Percentiles rank a stretch among this genome's conserved stretches.
Conservation (phyloP, 2,888 invertebrate species). For the Epistrophe eligans region DNA sequence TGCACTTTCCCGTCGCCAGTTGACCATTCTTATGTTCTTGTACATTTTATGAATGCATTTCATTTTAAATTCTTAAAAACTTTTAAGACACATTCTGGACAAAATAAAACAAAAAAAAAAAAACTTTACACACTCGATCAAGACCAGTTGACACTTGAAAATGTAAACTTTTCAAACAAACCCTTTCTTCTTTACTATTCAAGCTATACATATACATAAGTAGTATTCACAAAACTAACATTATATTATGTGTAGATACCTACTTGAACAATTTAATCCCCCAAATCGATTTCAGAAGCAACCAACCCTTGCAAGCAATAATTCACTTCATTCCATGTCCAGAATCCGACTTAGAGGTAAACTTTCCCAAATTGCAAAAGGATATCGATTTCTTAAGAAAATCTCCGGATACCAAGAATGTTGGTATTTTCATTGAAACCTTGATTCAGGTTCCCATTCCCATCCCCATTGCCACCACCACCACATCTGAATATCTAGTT, state of each 20-base stretch:
- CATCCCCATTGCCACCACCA: background rate
- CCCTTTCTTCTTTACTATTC: background rate
- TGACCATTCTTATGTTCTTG: background rate
- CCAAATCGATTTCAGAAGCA: slow-evolving; percentile 37
- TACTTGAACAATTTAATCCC: slow-evolving; percentile 24
- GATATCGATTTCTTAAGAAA: slow-evolving; percentile 78
- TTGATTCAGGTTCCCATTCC: slow-evolving; percentile 5
- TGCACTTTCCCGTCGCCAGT: slow-evolving; percentile 35
- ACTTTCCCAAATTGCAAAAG: slow-evolving; percentile 73
- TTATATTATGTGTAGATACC: background rate
- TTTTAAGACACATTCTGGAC: slow-evolving; percentile 9
- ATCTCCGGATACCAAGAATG: slow-evolving; percentile 76
- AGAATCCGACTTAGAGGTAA: slow-evolving; percentile 74
- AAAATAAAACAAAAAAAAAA: background rate
- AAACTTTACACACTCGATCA: slow-evolving; percentile 49
- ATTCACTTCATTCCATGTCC: slow-evolving; percentile 80
- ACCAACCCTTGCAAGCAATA: slow-evolving; percentile 78
- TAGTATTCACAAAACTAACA: background rate
- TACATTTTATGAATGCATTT: slow-evolving; percentile 21
- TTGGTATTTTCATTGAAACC: slow-evolving; percentile 78
- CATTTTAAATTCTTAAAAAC: slow-evolving; percentile 17
- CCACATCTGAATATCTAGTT: slow-evolving; percentile 11
- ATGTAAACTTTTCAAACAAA: slow-evolving; percentile 17
- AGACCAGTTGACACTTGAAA: slow-evolving; percentile 47
- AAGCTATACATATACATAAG: background rate